Conservation (phyloP, 2,888 invertebrate species). For the Cremastinae sp. region DNA sequence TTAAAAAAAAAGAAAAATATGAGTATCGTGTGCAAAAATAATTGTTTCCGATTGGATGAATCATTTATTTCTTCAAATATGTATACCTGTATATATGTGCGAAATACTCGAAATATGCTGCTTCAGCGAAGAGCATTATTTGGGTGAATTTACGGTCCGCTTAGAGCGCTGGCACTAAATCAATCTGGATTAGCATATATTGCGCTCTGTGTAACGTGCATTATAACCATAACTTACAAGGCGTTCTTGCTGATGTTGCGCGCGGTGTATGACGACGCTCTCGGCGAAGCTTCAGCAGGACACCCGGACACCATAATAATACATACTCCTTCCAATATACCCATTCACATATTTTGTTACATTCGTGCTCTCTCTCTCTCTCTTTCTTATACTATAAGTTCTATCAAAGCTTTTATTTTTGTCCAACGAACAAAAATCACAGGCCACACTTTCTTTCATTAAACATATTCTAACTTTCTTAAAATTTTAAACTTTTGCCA, state of each 20-base stretch:
- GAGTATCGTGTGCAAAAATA: too few relatives aligned
- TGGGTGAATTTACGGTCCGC: constrained; percentile 72
- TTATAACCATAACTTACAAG: constrained; percentile 68
- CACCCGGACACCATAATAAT: constrained; percentile 45
- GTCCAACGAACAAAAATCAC: background rate
- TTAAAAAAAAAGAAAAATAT: background rate
- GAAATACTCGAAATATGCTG: constrained; percentile 50
- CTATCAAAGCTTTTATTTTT: too few relatives aligned
- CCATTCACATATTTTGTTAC: constrained; percentile 8
- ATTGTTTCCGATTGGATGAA: too few relatives aligned
- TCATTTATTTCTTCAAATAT: too few relatives aligned
- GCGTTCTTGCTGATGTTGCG: constrained; percentile 20
- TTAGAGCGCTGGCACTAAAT: constrained; percentile 73
- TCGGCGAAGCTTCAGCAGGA: constrained; percentile 28
- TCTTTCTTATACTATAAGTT: constrained; percentile 29
- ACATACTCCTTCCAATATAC: constrained; percentile 2
- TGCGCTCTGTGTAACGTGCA: constrained; percentile 54
- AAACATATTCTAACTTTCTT: too few relatives aligned
- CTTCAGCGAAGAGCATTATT: constrained; percentile 66
- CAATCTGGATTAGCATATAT: constrained; percentile 78
- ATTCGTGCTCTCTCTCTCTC: constrained; percentile 31
- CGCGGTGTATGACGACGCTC: constrained; percentile 45
- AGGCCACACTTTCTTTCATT: background rate
- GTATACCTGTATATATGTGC: too few relatives aligned
- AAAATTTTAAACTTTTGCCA: too few relatives aligned